These are phyloP conservation scores for Tadarida brasiliensis DNA, from an alignment of 2,797 vertebrate species.

Conservation along the genomic window DNA sequence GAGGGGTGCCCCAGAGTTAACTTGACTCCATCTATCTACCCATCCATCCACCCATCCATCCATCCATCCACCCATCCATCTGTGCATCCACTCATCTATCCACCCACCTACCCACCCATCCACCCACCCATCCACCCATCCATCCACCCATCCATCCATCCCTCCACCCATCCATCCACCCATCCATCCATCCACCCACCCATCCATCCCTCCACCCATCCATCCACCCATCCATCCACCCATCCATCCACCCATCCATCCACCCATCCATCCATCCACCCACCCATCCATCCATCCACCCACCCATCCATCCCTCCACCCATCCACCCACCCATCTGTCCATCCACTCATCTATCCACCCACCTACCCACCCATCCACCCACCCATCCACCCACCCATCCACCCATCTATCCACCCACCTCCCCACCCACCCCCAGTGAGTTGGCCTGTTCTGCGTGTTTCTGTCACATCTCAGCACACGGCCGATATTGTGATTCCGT, in stretches of 20 bases:
- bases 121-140: rapidly evolving
- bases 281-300: rapidly evolving
- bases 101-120: not conserved
- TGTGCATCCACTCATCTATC: rapidly evolving
- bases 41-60: rapidly evolving
- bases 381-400: not conserved
- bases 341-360: too few relatives aligned
- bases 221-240: too few relatives aligned
- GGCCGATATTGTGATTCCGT: not conserved
- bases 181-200: rapidly evolving
- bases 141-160: not conserved
- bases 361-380: rapidly evolving
- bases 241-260: rapidly evolving
- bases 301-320: rapidly evolving
- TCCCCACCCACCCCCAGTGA: too few relatives aligned
- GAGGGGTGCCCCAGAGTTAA: not conserved
- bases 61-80: too few relatives aligned
- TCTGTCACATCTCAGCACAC: not conserved
- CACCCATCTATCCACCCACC: too few relatives aligned
- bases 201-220: not conserved
- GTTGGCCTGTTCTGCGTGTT: rapidly evolving
- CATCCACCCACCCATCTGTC: rapidly evolving
- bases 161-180: too few relatives aligned
- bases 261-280: not conserved
- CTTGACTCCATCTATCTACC: rapidly evolving